Conservation (phyloP, 2,888 invertebrate species). For the Empis livida region DNA sequence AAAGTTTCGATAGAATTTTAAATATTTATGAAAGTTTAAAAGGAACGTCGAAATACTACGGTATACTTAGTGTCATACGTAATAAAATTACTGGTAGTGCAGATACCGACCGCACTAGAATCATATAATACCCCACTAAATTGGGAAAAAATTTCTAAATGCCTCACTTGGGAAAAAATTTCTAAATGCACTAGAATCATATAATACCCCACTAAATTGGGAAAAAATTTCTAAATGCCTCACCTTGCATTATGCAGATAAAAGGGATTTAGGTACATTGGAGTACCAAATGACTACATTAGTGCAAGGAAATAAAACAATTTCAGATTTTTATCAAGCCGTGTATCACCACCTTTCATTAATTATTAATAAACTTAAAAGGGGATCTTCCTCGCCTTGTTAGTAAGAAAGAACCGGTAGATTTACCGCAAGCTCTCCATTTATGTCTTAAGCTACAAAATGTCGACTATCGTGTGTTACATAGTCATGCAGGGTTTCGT, state of each 20-base stretch:
- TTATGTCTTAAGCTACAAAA: slow-evolving; percentile 10
- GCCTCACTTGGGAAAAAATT: too few species aligned
- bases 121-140: too few species aligned
- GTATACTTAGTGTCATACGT: slow-evolving; percentile 5
- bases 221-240: slow-evolving; percentile 8
- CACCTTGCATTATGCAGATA: slow-evolving; percentile 11
- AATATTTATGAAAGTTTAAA: slow-evolving; percentile 1
- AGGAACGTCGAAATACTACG: slow-evolving; percentile 4
- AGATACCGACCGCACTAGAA: too few species aligned
- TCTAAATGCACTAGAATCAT: slow-evolving; percentile 4
- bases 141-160: too few species aligned
- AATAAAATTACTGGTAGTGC: slow-evolving; percentile 6
- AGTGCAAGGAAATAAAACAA: slow-evolving; percentile 6
- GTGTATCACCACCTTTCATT: slow-evolving; percentile 5
- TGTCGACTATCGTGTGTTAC: neutral
- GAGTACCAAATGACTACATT: slow-evolving; percentile 12
- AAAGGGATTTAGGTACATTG: slow-evolving; percentile 11
- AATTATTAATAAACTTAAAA: slow-evolving; percentile 7
- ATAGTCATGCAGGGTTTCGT: neutral
- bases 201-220: slow-evolving; percentile 8
- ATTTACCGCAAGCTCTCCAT: slow-evolving; percentile 13
- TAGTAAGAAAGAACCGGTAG: slow-evolving; percentile 12
- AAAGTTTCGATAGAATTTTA: slow-evolving; percentile 2
- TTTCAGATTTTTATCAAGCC: slow-evolving; percentile 3
- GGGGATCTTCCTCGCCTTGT: slow-evolving; percentile 11